Evolutionary conservation across 1,140 invertebrate genomes (phyloP), one percentile per base, ranked within the genome.

Genomic region (Tribolium castaneum): DNA sequence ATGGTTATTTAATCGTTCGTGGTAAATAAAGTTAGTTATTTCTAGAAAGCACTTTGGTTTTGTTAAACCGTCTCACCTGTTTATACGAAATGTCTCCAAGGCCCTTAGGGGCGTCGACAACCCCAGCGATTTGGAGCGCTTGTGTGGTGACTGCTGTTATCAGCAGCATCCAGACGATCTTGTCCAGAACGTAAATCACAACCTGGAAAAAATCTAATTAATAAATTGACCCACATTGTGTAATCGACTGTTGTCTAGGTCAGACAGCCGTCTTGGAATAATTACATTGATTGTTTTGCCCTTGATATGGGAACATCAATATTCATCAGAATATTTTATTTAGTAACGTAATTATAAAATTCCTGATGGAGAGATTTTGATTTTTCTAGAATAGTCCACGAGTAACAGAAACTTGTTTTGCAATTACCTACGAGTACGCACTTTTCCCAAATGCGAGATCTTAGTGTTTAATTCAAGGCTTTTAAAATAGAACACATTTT

Each of bases 121-220:
- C 70, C 7, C 85, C 85, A 14, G 80, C 83, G 19, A 85, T 81
- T 75, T 86, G 84, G 5, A 86, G 77, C 6, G 82, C 81, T 78
- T 85, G 84, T 7, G 84, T 81, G 10, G 82, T 83, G 5, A 86
- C 22, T 6, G 82, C 81, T 3, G 81, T 80, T 51, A 82, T 75
- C 22, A 86, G 30, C 6, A 86, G 75, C 34, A 85, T 80, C 83
- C 84, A 86, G 1, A 86, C 85, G 14, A 84, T 75, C 78, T 83
- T 84, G 71, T 86, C 85, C 75, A 86, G 54, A 35, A 85, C 56
- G 73, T 84, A 84, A 2, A 85, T 82, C 10, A 86, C 71, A 12
- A 84, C 34, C 85, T 86, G 49, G 52, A 85, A 84, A 78, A 70
- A 75, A n/a, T 35, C 35, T n/a, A 54, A 62, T 78, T n/a, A 75